Evolutionary conservation across 2,888 invertebrate species (phyloP).

Genomic region (Leptothorax acervorum): DNA sequence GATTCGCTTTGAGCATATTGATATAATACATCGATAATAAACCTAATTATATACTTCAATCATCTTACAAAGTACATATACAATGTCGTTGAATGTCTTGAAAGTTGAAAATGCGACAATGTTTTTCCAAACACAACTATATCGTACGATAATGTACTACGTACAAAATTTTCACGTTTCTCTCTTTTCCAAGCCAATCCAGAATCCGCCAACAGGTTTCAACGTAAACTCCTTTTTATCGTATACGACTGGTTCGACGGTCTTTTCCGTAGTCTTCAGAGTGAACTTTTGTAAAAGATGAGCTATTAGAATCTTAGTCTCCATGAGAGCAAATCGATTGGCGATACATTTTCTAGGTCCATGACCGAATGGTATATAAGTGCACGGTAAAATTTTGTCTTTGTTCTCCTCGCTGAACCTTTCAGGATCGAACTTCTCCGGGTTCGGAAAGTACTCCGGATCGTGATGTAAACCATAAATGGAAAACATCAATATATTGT

Average conservation of each 20-base stretch:
- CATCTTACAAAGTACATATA: neutral
- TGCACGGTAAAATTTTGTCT: slow-evolving; percentile 69
- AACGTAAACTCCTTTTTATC: neutral
- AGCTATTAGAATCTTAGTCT: neutral
- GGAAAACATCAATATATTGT: slow-evolving; percentile 58
- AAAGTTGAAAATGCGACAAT: no score
- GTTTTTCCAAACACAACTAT: no score
- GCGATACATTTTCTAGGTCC: neutral
- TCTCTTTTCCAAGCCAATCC: neutral
- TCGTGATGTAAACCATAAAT: neutral
- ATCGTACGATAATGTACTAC: no score
- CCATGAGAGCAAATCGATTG: neutral
- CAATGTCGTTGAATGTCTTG: no score
- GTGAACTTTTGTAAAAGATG: neutral
- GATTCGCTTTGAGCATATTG: neutral
- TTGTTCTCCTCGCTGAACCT: slow-evolving; percentile 63
- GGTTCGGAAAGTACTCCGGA: slow-evolving; percentile 70
- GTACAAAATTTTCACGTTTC: neutral
- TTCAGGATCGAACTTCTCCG: slow-evolving; percentile 72
- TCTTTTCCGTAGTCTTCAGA: no score
- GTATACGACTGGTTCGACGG: neutral
- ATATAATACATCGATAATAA: neutral
- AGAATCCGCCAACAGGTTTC: neutral
- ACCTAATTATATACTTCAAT: neutral
- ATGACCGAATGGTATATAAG: neutral